phyloP scores from a whole-genome alignment of 1,140 invertebrate genomes.

The Forficula auricularia region DNA sequence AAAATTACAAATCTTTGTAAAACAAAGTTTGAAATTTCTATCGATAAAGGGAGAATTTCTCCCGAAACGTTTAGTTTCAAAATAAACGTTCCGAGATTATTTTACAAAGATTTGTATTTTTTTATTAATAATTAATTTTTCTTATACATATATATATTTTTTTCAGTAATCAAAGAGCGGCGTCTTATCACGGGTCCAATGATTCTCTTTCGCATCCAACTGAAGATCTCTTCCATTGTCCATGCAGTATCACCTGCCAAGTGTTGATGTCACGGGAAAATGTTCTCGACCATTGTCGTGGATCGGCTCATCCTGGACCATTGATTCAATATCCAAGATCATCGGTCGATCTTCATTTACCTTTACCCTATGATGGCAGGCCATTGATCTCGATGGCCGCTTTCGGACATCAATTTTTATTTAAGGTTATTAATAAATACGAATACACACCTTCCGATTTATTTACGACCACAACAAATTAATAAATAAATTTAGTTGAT shows the following conservation, averaged over 20 bases:
- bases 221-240: neutral
- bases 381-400: neutral
- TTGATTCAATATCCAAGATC: slow-evolving; percentile 19
- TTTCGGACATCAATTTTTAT: slow-evolving; percentile 1
- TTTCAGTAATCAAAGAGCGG: slow-evolving; percentile 7
- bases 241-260: neutral
- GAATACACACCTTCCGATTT: too few relatives aligned
- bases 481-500: too few relatives aligned
- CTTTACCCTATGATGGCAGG: slow-evolving; percentile 1
- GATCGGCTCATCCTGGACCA: slow-evolving; percentile 16
- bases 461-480: too few relatives aligned
- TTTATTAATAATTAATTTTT: too few relatives aligned
- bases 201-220: slow-evolving; percentile 14
- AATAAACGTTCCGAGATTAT: too few relatives aligned
- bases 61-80: too few relatives aligned
- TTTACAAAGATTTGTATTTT: too few relatives aligned
- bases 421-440: slow-evolving; percentile 2
- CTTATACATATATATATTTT: too few relatives aligned
- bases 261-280: neutral
- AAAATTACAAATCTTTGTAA: too few relatives aligned
- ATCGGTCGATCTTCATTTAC: slow-evolving; percentile 1
- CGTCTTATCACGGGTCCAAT: slow-evolving; percentile 19
- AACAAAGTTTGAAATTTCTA: too few relatives aligned
- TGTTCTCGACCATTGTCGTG: neutral
- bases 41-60: too few relatives aligned